A percentile compares a stretch with the other conserved stretches of the same genome.
Evolutionary conservation across 2,888 invertebrate species (phyloP).

Genomic region (Chorisops tibialis): DNA sequence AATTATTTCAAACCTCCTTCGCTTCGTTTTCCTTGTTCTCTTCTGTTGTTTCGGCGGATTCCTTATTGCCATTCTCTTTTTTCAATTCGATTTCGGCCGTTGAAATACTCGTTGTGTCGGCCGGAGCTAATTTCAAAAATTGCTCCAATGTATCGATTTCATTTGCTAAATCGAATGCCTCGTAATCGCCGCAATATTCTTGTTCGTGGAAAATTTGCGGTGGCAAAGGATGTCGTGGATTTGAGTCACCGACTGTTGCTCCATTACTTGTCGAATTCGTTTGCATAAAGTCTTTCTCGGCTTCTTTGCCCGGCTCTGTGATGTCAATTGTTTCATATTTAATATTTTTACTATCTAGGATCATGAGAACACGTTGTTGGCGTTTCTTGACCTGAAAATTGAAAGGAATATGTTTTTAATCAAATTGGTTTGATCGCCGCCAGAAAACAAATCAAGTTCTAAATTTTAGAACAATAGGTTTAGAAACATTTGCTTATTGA

Average conservation of each 20-base stretch:
- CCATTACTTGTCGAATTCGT: constrained; percentile 74
- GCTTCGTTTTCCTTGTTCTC: constrained; percentile 42
- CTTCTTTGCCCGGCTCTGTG: constrained; percentile 86
- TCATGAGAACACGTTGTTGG: constrained; percentile 90
- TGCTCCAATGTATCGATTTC: constrained; percentile 86
- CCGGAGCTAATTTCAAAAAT: constrained; percentile 73
- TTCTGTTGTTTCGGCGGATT: constrained; percentile 43
- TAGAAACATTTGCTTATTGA: too few species aligned
- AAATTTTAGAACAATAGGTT: too few species aligned
- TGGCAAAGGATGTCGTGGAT: constrained; percentile 77
- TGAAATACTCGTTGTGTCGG: constrained; percentile 52
- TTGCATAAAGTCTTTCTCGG: constrained; percentile 89
- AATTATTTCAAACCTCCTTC: constrained; percentile 38
- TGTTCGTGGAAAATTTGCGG: constrained; percentile 94
- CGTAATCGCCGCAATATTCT: constrained; percentile 86
- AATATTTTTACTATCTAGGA: constrained; percentile 87
- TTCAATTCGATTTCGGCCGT: constrained; percentile 52
- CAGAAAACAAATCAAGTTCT: too few species aligned
- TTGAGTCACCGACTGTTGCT: constrained; percentile 69
- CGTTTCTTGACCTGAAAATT: constrained; percentile 90
- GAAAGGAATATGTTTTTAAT: too few species aligned
- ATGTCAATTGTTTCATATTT: constrained; percentile 90
- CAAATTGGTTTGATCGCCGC: too few species aligned
- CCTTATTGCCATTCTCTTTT: constrained; percentile 39
- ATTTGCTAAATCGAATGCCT: constrained; percentile 86